These are phyloP conservation scores for Temnothorax longispinosus DNA, from an alignment of 1,140 invertebrate species.

Conservation along the genomic window DNA sequence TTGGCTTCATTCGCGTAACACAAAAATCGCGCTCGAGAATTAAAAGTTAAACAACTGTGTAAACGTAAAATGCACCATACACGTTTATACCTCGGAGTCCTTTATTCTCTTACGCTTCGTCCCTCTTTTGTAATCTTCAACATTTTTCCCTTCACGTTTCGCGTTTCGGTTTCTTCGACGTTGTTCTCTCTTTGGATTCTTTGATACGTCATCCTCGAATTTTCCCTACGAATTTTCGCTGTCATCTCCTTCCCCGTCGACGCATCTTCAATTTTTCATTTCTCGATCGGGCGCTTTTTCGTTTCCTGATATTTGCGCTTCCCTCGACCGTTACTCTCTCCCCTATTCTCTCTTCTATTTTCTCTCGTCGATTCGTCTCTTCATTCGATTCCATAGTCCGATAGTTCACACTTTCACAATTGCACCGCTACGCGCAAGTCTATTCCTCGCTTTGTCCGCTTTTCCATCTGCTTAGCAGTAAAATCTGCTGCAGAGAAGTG, in stretches of 20 bases:
- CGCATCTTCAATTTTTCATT: slow-evolving; percentile 56
- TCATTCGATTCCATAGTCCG: slow-evolving; percentile 32
- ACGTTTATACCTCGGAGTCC: neutral
- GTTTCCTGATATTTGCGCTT: slow-evolving; percentile 43
- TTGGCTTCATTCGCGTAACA: slow-evolving; percentile 29
- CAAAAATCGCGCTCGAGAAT: slow-evolving; percentile 17
- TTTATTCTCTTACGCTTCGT: slow-evolving; percentile 25
- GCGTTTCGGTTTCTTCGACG: slow-evolving; percentile 30
- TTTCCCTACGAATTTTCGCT: slow-evolving; percentile 27
- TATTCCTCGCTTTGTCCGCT: slow-evolving; percentile 23
- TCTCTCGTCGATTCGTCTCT: slow-evolving; percentile 11
- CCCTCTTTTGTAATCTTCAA: slow-evolving; percentile 56
- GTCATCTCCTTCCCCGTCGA: slow-evolving; percentile 28
- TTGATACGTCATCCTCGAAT: slow-evolving; percentile 43
- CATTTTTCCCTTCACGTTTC: slow-evolving; percentile 13
- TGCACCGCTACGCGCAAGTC: neutral
- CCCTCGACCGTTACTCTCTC: neutral
- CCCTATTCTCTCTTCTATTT: slow-evolving; percentile 12
- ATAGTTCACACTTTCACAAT: slow-evolving; percentile 33
- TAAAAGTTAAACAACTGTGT: slow-evolving; percentile 12
- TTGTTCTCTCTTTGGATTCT: slow-evolving; percentile 6
- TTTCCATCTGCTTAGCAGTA: slow-evolving; percentile 33
- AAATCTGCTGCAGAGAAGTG: slow-evolving; percentile 3
- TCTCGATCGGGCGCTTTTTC: slow-evolving; percentile 48
- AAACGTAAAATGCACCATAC: slow-evolving; percentile 15